These are phyloP conservation scores for Anticlea derivata DNA, from an alignment of 2,888 invertebrate species.

Conservation along the genomic window DNA sequence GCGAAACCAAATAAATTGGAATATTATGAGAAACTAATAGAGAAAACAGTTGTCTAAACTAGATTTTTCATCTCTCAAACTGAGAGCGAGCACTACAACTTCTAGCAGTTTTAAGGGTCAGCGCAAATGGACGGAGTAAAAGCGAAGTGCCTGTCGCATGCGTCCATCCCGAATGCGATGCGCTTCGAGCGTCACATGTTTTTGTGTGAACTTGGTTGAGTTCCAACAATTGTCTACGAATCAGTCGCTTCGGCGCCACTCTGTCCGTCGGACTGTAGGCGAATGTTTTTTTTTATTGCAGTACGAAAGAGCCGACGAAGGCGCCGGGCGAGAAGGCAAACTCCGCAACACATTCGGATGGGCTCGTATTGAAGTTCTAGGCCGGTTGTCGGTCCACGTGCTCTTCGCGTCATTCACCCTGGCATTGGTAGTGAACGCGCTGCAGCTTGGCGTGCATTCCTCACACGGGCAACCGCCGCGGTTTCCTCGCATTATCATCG, in stretches of 20 bases:
- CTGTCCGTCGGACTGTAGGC: too few species aligned
- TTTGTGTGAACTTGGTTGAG: too few species aligned
- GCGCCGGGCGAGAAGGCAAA: slow-evolving; percentile 85
- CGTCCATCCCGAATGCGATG: too few species aligned
- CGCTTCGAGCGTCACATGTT: background rate
- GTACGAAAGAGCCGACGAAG: slow-evolving; percentile 77
- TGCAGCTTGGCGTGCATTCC: slow-evolving; percentile 90
- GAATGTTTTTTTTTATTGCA: too few species aligned
- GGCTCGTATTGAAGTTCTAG: slow-evolving; percentile 95
- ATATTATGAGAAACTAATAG: background rate
- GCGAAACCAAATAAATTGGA: background rate
- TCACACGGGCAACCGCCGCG: slow-evolving; percentile 75
- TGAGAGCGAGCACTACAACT: too few species aligned
- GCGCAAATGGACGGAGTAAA: too few species aligned
- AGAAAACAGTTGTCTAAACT: too few species aligned
- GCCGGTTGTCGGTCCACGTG: slow-evolving; percentile 91
- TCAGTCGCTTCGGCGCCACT: too few species aligned
- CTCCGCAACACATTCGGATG: slow-evolving; percentile 96
- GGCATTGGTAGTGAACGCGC: slow-evolving; percentile 90
- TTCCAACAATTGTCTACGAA: too few species aligned
- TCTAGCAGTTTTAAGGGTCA: too few species aligned
- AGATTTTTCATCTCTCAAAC: too few species aligned
- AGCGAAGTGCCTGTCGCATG: too few species aligned
- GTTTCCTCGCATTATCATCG: slow-evolving; percentile 88
- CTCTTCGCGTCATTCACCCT: slow-evolving; percentile 93